A percentile compares a stretch with the other conserved stretches of the same genome.
Conservation (phyloP, 2,888 invertebrate genomes). For the Dicyrtomina minuta region DNA sequence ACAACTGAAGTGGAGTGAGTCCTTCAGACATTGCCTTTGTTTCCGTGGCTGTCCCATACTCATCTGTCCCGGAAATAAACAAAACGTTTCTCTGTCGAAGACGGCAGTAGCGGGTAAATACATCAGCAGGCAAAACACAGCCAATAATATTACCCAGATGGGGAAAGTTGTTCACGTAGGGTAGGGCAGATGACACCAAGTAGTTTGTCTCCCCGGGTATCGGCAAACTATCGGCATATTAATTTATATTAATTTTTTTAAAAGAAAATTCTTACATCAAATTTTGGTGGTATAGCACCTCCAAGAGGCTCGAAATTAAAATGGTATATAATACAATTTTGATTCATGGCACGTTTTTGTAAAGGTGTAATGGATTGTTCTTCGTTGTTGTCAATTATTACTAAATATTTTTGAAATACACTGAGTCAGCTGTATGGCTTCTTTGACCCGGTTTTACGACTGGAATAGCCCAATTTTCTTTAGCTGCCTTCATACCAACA, state of each 20-base stretch:
- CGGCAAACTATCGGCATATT: slow-evolving; percentile 66
- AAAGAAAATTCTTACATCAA: no score
- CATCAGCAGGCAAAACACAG: slow-evolving; percentile 91
- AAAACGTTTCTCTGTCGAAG: slow-evolving; percentile 85
- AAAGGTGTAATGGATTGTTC: no score
- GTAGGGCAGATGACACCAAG: slow-evolving; percentile 90
- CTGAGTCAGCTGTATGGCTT: slow-evolving; percentile 31
- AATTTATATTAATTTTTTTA: neutral
- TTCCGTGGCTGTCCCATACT: slow-evolving; percentile 99
- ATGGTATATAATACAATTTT: no score
- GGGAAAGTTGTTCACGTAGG: slow-evolving; percentile 99
- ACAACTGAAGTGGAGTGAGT: slow-evolving; percentile 82
- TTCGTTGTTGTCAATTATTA: no score
- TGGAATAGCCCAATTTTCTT: slow-evolving; percentile 61
- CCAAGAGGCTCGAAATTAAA: no score
- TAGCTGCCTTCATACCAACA: slow-evolving; percentile 63
- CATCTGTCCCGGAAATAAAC: slow-evolving; percentile 93
- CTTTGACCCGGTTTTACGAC: slow-evolving; percentile 5
- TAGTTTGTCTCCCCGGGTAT: slow-evolving; percentile 79
- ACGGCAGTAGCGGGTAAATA: slow-evolving; percentile 85
- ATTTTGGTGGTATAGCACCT: no score
- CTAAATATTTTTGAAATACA: no score
- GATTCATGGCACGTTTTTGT: no score
- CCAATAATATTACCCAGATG: slow-evolving; percentile 99
- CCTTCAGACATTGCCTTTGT: slow-evolving; percentile 96